Percentiles rank a stretch among this genome's conserved stretches.
phyloP scores from a whole-genome alignment of 2,113 vertebrate genomes.

The Galemys pyrenaicus region DNA sequence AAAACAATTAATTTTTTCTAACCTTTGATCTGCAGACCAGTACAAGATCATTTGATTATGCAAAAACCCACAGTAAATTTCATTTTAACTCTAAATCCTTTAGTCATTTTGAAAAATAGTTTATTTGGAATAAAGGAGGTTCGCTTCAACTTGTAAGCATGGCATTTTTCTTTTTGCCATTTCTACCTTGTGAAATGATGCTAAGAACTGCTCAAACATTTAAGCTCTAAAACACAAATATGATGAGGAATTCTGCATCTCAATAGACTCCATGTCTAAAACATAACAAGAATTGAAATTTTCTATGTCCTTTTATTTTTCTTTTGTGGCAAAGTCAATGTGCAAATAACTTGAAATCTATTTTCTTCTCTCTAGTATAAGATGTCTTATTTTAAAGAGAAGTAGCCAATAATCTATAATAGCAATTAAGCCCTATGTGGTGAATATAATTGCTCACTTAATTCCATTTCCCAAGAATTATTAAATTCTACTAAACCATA shows the following conservation, averaged over 20 bases:
- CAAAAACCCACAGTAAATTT: background rate
- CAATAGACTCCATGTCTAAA: background rate
- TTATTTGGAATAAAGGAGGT: background rate
- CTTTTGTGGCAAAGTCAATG: background rate
- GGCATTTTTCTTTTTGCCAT: background rate
- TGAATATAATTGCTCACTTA: background rate
- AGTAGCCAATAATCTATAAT: background rate
- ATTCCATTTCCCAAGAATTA: background rate
- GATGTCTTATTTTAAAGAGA: constrained; percentile 11
- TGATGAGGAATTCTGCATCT: background rate
- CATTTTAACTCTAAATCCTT: background rate
- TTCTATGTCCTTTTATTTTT: background rate
- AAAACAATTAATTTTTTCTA: background rate
- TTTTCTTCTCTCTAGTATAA: background rate
- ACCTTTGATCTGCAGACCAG: background rate
- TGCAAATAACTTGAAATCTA: background rate
- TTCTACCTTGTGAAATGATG: background rate
- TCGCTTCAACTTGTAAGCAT: background rate
- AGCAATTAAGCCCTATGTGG: background rate
- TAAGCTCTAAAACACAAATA: background rate
- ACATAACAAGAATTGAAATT: background rate
- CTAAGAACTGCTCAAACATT: background rate
- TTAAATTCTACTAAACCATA: background rate
- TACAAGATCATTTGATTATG: background rate
- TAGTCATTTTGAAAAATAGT: background rate